phyloP scores from a whole-genome alignment of 2,888 invertebrate genomes.

The Napeogenes inachia region DNA sequence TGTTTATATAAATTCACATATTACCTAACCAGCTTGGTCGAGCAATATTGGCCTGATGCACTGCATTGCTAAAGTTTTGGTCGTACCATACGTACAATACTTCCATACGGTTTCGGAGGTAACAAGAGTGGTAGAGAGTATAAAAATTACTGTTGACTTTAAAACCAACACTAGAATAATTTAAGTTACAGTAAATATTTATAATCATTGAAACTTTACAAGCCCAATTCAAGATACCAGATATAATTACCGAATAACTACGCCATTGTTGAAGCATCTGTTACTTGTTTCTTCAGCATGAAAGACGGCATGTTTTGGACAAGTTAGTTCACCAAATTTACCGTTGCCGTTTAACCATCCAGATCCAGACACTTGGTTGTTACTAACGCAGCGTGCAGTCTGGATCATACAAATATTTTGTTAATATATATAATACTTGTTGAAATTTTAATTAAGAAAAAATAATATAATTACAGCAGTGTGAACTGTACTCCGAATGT shows the following conservation, averaged over 20 bases:
- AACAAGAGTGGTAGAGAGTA: slow-evolving; percentile 73
- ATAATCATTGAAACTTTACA: slow-evolving; percentile 12
- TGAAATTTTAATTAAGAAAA: not conserved
- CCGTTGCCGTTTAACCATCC: slow-evolving; percentile 56
- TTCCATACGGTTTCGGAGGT: slow-evolving; percentile 65
- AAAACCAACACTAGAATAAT: slow-evolving; percentile 69
- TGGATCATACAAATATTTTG: slow-evolving; percentile 25
- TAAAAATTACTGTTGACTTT: slow-evolving; percentile 63
- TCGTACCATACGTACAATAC: slow-evolving; percentile 74
- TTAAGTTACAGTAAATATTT: not conserved
- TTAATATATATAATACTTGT: not conserved
- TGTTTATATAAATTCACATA: too few species aligned
- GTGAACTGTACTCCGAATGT: slow-evolving; percentile 40
- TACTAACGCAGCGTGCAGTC: slow-evolving; percentile 57
- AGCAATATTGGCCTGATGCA: slow-evolving; percentile 65
- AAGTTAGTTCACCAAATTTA: slow-evolving; percentile 60
- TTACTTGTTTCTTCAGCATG: slow-evolving; percentile 57
- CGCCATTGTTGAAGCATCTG: slow-evolving; percentile 61
- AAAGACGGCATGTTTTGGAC: slow-evolving; percentile 55
- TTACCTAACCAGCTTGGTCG: slow-evolving; percentile 68
- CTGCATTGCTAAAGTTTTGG: slow-evolving; percentile 63
- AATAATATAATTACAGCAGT: slow-evolving; percentile 45
- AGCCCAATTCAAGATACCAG: slow-evolving; percentile 46
- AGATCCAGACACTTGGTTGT: slow-evolving; percentile 47
- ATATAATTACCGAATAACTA: slow-evolving; percentile 63